Evolutionary conservation across 1,140 invertebrate species (phyloP).

Genomic region (Frieseomelitta varia): DNA sequence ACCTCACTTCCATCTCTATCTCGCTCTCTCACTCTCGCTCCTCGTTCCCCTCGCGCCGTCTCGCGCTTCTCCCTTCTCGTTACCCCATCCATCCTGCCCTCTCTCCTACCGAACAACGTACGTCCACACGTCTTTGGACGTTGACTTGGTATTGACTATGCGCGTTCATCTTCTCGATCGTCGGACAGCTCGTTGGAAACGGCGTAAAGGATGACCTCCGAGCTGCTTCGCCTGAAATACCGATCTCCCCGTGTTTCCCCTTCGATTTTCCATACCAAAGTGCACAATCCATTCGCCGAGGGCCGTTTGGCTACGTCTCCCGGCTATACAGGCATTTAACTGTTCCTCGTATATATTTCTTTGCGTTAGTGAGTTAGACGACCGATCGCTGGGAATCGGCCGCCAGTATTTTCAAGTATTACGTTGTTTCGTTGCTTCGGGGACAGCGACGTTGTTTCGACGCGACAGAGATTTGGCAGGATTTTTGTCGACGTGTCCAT

Average conservation of each 20-base stretch:
- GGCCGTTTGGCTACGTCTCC: neutral
- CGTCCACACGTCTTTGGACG: slow-evolving; percentile 61
- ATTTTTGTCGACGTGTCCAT: too few species aligned
- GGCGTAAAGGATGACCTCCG: slow-evolving; percentile 55
- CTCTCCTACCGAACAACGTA: slow-evolving; percentile 34
- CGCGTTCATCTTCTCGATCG: slow-evolving; percentile 64
- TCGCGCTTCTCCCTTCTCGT: neutral
- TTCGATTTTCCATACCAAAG: slow-evolving; percentile 22
- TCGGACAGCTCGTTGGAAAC: slow-evolving; percentile 63
- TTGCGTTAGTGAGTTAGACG: neutral
- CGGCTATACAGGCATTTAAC: neutral
- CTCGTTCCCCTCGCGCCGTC: neutral
- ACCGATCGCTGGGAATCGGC: neutral
- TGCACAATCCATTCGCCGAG: neutral
- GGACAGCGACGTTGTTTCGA: too few species aligned
- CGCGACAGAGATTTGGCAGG: too few species aligned
- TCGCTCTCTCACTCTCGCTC: slow-evolving; percentile 6
- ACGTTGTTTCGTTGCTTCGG: neutral
- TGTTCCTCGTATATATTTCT: neutral
- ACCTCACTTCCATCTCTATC: slow-evolving; percentile 75
- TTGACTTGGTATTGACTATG: slow-evolving; percentile 65
- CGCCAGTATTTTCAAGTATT: neutral
- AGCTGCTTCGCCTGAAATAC: slow-evolving; percentile 25
- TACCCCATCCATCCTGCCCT: neutral
- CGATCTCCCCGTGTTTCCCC: slow-evolving; percentile 11